Evolutionary conservation across 2,888 invertebrate species (phyloP).

Genomic region (Teinopalpus imperialis): DNA sequence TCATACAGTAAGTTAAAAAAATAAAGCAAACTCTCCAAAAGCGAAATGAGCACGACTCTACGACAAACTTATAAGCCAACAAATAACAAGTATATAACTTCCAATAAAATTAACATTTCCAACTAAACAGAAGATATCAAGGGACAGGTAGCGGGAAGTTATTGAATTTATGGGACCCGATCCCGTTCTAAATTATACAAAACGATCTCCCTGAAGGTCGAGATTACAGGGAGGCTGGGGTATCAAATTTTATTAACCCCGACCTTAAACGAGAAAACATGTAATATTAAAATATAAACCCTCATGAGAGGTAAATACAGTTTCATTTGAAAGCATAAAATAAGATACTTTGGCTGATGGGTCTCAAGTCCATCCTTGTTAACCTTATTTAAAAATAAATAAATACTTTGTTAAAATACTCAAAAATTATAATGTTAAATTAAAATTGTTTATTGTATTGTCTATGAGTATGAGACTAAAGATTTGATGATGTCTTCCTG

Average conservation of each 20-base stretch:
- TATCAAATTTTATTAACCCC: slow-evolving; percentile 15
- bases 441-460: too few species aligned
- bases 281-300: slow-evolving; percentile 4
- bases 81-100: not conserved
- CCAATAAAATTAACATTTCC: slow-evolving; percentile 23
- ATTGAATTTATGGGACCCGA: slow-evolving; percentile 24
- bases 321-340: not conserved
- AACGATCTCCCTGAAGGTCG: slow-evolving; percentile 16
- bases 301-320: not conserved
- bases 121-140: slow-evolving; percentile 17
- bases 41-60: not conserved
- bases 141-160: slow-evolving; percentile 18
- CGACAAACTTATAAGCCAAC: slow-evolving; percentile 1
- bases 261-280: slow-evolving; percentile 1
- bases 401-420: too few species aligned
- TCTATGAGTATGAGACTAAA: too few species aligned
- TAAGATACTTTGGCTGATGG: not conserved
- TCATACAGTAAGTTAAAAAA: not conserved
- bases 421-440: too few species aligned
- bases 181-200: slow-evolving; percentile 17
- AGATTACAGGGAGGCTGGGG: slow-evolving; percentile 8
- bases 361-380: too few species aligned
- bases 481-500: too few species aligned
- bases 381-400: too few species aligned
- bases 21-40: too few species aligned